Conservation (phyloP, 2,797 vertebrate genomes). For the Mormyrops boulengeri region DNA sequence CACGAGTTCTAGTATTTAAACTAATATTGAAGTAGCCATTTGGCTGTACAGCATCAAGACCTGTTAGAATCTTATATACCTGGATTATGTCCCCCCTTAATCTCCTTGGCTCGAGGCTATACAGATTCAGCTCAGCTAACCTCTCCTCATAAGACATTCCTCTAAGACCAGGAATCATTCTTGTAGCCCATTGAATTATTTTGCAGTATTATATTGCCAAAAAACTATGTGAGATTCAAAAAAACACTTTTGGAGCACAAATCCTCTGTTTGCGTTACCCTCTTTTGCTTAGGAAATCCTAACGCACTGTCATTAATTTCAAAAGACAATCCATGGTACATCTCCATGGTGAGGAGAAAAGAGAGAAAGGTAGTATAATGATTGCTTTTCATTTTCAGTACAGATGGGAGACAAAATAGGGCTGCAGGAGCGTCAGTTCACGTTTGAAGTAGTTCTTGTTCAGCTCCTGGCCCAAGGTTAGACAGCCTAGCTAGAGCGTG, state of each 20-base stretch:
- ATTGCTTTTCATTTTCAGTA: not conserved
- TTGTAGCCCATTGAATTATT: not conserved
- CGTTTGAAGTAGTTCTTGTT: not conserved
- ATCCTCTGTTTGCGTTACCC: not conserved
- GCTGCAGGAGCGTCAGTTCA: not conserved
- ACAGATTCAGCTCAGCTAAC: no score
- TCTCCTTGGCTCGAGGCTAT: no score
- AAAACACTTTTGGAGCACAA: not conserved
- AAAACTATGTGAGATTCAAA: not conserved
- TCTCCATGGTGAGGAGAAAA: not conserved
- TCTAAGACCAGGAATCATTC: no score
- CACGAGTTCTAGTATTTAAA: no score
- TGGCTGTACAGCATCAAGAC: no score
- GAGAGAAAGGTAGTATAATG: not conserved
- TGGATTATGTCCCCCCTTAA: no score
- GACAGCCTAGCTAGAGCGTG: not conserved
- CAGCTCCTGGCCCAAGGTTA: not conserved
- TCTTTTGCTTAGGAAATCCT: not conserved
- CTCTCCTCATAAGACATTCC: no score
- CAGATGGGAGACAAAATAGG: not conserved
- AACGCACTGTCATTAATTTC: not conserved
- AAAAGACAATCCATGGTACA: not conserved
- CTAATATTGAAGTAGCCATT: no score
- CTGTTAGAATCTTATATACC: no score
- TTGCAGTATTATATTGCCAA: not conserved